Percentiles rank a stretch among this genome's conserved stretches.
Evolutionary conservation across 1,140 invertebrate genomes (phyloP).

Genomic region (Monochamus saltuarius): DNA sequence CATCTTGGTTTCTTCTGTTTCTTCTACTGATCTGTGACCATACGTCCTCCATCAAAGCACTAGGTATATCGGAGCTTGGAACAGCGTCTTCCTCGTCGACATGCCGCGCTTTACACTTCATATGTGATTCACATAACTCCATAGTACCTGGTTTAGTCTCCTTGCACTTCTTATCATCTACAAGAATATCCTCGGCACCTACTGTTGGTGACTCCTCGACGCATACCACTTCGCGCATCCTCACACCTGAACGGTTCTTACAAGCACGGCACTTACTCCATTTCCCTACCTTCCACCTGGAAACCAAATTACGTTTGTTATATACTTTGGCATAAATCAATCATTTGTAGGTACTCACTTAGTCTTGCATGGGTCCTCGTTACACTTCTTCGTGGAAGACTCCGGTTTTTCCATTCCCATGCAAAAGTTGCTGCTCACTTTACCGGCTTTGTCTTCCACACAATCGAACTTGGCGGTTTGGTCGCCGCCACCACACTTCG

Average conservation of each 20-base stretch:
- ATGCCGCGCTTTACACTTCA: slow-evolving; percentile 44
- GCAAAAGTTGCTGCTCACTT: slow-evolving; percentile 53
- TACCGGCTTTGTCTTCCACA: slow-evolving; percentile 53
- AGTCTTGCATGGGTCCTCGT: slow-evolving; percentile 51
- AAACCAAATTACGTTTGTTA: slow-evolving; percentile 1
- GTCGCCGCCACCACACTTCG: slow-evolving; percentile 54
- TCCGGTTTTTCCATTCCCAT: slow-evolving; percentile 46
- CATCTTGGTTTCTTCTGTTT: slow-evolving; percentile 13
- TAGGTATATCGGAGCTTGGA: slow-evolving; percentile 14
- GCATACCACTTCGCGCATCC: slow-evolving; percentile 54
- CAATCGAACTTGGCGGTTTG: slow-evolving; percentile 52
- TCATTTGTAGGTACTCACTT: slow-evolving; percentile 44
- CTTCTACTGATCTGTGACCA: slow-evolving; percentile 36
- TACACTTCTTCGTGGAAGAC: slow-evolving; percentile 51
- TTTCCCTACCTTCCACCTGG: slow-evolving; percentile 56
- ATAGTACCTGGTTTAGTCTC: slow-evolving; percentile 43
- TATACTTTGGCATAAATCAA: neutral
- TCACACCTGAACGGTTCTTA: slow-evolving; percentile 50
- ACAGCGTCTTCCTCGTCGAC: neutral
- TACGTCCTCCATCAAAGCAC: slow-evolving; percentile 33
- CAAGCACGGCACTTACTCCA: slow-evolving; percentile 57
- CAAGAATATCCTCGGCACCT: slow-evolving; percentile 52
- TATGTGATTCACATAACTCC: slow-evolving; percentile 51
- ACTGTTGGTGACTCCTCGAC: slow-evolving; percentile 49
- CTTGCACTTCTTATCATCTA: slow-evolving; percentile 52